Base-by-base conservation (phyloP, 2,113 vertebrate genomes). In the Melozone crissalis region DNA sequence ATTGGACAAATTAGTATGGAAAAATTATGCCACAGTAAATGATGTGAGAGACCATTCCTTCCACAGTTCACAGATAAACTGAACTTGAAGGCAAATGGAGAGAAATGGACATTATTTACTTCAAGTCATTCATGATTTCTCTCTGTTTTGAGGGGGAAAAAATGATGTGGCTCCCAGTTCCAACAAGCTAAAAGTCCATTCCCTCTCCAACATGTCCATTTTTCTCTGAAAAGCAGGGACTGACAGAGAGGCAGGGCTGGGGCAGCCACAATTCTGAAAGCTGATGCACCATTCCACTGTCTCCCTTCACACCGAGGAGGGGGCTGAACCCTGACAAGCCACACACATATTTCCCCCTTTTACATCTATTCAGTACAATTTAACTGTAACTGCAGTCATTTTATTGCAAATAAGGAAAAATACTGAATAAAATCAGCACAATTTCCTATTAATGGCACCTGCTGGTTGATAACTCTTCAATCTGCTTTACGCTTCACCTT, bases 311-410 rank as follows among this genome's bases (percentile, higher is more conserved):
- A 5, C 65, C 28, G 39, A 76, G 66, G 67, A 95, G 13, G 52
- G 61, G 67, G 77, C 46, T 93, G 91, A 89, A 77, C 23, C 39
- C 76, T 69, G 69, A 67, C 67, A 92, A 95, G 46, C 46, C 95
- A 74, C 14, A 3, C n/a, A 41, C 31, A 1, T 28, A 65, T 76
- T 78, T 51, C 66, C 81, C 54, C 39, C 71, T 88, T 94, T 92
- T 89, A 96, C 68, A 72, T 94, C 89, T 76, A 83, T 58, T 75
- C 82, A 93, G 83, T 79, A 95, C 97, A 90, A 95, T 95, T 96
- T 81, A 95, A 94, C 72, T 76, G 61, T 96, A 98, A 97, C 89
- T 95, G 78, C 88, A 92, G 93, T 96, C 95, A 96, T 97, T 97
- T 97, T 61, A 94, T 87, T 86, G 96, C 89, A 96, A 97, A 97